phyloP scores from a whole-genome alignment of 1,140 invertebrate genomes.

The Musca vetustissima region DNA sequence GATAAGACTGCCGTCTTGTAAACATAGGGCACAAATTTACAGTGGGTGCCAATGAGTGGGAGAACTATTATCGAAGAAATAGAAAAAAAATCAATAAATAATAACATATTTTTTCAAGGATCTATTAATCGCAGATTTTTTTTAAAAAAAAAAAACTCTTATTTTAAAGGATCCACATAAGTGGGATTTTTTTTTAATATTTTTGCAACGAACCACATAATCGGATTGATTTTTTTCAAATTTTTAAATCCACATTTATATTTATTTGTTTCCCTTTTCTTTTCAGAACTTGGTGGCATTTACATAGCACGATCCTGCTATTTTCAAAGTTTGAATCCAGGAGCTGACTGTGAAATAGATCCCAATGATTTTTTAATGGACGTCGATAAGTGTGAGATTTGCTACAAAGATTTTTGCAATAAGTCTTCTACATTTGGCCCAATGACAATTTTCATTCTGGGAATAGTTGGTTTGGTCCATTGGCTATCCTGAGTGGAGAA shows the following conservation, averaged over 20 bases:
- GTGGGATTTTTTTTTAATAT: too few species aligned
- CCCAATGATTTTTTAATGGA: conserved; percentile 35
- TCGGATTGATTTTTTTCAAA: too few species aligned
- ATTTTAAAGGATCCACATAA: too few species aligned
- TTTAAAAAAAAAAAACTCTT: too few species aligned
- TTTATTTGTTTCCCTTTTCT: background rate
- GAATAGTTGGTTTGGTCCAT: conserved; percentile 44
- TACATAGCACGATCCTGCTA: conserved; percentile 44
- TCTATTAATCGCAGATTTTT: too few species aligned
- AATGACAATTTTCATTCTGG: conserved; percentile 38
- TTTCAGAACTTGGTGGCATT: conserved; percentile 32
- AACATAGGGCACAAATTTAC: too few species aligned
- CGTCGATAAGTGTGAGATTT: conserved; percentile 45
- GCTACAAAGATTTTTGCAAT: conserved; percentile 46
- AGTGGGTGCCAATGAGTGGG: too few species aligned
- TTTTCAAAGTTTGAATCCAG: conserved; percentile 41
- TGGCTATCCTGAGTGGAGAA: conserved; percentile 40
- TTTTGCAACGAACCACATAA: too few species aligned
- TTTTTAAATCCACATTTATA: background rate
- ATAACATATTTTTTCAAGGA: too few species aligned
- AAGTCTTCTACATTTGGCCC: conserved; percentile 39
- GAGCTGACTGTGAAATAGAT: conserved; percentile 40
- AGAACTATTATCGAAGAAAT: too few species aligned
- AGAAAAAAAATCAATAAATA: too few species aligned
- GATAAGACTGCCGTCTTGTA: too few species aligned